Conservation (phyloP, 92 coral and sea anemone species). For the Montipora capitata region DNA sequence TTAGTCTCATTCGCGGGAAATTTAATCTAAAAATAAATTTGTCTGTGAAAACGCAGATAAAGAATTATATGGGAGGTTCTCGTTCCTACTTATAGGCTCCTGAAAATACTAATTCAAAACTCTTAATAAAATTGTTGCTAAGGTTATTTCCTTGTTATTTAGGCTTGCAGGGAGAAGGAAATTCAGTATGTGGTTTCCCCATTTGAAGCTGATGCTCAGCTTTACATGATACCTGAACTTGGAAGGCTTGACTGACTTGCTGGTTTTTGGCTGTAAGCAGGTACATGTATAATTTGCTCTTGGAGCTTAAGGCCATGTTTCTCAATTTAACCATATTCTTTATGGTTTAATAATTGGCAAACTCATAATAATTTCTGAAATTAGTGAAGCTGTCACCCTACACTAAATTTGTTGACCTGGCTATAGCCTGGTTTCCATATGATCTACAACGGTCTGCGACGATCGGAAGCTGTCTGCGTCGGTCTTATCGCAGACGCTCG, state of each 20-base stretch:
- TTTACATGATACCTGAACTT: not conserved
- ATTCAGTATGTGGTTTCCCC: not conserved
- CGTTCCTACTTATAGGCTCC: no score
- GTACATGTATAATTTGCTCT: not conserved
- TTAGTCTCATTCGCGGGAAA: no score
- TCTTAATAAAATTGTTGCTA: not conserved
- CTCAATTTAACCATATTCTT: not conserved
- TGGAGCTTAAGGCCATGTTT: not conserved
- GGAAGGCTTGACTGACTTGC: not conserved
- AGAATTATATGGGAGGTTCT: no score
- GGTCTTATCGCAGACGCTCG: no score
- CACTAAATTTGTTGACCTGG: not conserved
- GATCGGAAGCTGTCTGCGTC: no score
- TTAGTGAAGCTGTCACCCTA: not conserved
- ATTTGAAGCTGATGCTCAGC: not conserved
- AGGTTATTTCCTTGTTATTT: not conserved
- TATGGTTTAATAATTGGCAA: not conserved
- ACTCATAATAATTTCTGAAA: not conserved
- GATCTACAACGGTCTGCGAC: no score
- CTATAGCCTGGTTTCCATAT: no score
- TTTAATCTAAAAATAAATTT: no score
- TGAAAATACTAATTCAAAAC: no score
- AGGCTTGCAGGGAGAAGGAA: not conserved
- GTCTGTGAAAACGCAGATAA: no score
- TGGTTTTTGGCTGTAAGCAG: not conserved